Conservation (phyloP, 2,888 invertebrate species). For the Cremastinae sp. region DNA sequence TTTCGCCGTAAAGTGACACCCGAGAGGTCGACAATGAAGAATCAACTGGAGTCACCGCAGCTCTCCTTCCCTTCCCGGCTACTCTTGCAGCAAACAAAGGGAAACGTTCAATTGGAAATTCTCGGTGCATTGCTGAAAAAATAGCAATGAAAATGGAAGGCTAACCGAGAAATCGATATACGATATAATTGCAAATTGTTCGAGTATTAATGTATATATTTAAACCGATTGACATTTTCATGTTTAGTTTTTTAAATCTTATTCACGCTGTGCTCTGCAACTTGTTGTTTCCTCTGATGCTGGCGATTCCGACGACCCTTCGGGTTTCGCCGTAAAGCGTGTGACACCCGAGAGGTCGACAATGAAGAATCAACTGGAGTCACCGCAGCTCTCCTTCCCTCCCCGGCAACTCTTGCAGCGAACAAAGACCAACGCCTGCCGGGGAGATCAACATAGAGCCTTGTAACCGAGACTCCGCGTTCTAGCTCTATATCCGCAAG, state of each 20-base stretch:
- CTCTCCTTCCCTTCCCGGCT: background rate
- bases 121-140: background rate
- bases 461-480: slow-evolving; percentile 31
- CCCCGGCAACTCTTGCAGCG: background rate
- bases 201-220: too few species aligned
- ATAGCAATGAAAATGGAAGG: background rate
- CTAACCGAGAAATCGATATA: background rate
- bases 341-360: background rate
- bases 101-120: background rate
- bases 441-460: slow-evolving; percentile 12
- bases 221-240: too few species aligned
- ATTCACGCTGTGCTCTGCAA: too few species aligned
- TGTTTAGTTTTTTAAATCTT: too few species aligned
- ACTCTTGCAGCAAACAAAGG: too few species aligned
- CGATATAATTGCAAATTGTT: too few species aligned
- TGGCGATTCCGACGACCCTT: background rate
- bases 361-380: too few species aligned
- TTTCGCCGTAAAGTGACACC: background rate
- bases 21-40: too few species aligned
- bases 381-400: background rate
- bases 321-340: background rate
- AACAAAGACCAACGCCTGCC: slow-evolving; percentile 4
- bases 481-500: slow-evolving; percentile 8
- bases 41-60: too few species aligned
- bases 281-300: slow-evolving; percentile 21